Conservation (phyloP, 2,888 invertebrate species). For the Argyresthia albistria region DNA sequence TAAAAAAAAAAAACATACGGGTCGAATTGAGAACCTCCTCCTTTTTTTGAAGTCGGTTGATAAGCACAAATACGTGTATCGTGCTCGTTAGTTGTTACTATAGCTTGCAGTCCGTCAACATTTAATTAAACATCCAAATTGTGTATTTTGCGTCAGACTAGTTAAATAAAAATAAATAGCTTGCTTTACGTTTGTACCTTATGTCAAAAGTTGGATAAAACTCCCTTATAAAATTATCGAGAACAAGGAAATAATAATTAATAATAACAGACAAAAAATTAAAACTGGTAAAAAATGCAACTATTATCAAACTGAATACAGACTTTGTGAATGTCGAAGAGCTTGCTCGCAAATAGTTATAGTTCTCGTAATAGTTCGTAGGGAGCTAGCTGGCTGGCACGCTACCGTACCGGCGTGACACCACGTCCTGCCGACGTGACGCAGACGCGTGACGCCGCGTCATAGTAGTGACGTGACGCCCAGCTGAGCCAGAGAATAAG, state of each 20-base stretch:
- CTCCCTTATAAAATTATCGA: conserved; percentile 35
- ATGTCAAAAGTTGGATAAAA: conserved; percentile 36
- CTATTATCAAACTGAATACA: background rate
- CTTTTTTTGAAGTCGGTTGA: no score
- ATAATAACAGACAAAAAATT: conserved; percentile 12
- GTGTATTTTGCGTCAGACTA: conserved; percentile 33
- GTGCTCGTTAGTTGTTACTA: conserved; percentile 13
- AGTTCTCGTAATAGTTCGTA: no score
- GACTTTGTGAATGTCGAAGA: background rate
- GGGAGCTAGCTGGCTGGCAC: no score
- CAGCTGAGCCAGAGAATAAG: no score
- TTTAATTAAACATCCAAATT: conserved; percentile 12
- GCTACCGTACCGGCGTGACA: no score
- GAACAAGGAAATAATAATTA: conserved; percentile 17
- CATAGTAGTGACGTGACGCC: no score
- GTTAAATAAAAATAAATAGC: conserved; percentile 50
- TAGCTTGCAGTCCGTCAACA: conserved; percentile 7
- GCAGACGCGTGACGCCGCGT: no score
- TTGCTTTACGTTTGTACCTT: conserved; percentile 46
- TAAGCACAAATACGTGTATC: conserved; percentile 3
- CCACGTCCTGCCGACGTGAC: no score
- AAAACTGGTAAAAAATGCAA: conserved; percentile 8
- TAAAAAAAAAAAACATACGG: no score
- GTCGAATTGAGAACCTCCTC: no score
- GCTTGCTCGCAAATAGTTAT: conserved; percentile 2